A percentile compares a stretch with the other conserved stretches of the same genome.
Conservation (phyloP, 2,888 invertebrate species). For the Coecobrya sp. region DNA sequence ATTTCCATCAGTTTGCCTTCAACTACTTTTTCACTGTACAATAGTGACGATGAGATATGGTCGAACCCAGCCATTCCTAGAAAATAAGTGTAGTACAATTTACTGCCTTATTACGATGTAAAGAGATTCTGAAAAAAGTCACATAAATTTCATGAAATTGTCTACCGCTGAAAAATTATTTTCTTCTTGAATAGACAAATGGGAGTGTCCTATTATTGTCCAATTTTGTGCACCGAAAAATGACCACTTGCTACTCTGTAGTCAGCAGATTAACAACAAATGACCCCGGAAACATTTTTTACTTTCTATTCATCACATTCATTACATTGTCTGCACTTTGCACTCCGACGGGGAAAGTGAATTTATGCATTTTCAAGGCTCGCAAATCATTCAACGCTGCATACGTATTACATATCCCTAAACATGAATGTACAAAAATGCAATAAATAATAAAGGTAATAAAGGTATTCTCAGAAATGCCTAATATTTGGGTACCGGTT, state of each 20-base stretch:
- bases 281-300: constrained; percentile 58
- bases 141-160: constrained; percentile 25
- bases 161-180: neutral
- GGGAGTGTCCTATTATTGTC: constrained; percentile 14
- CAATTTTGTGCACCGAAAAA: constrained; percentile 63
- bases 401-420: neutral
- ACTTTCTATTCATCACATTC: constrained; percentile 36
- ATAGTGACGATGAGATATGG: neutral
- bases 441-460: no score
- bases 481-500: no score
- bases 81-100: neutral
- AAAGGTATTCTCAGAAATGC: no score
- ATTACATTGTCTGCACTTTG: constrained; percentile 57
- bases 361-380: constrained; percentile 14
- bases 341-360: constrained; percentile 24
- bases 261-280: constrained; percentile 64
- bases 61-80: neutral
- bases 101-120: neutral
- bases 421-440: neutral
- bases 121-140: neutral
- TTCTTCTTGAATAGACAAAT: constrained; percentile 10
- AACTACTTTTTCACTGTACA: neutral
- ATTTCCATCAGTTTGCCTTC: neutral
- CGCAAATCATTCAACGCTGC: neutral
- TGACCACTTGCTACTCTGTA: constrained; percentile 46